Conservation (phyloP, 1,140 invertebrate genomes). For the Orussus abietinus region DNA sequence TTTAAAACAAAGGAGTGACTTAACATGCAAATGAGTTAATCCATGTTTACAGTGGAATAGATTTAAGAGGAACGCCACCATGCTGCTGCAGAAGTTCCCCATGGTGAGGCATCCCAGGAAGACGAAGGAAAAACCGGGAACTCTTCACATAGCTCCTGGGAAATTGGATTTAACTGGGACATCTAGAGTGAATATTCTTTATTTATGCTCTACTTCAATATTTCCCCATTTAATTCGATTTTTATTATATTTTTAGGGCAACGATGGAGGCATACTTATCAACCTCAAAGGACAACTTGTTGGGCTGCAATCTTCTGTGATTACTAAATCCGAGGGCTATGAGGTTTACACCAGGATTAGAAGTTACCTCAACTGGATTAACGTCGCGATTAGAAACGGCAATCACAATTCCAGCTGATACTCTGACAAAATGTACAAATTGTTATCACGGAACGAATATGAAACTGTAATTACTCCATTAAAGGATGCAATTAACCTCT, state of each 20-base stretch:
- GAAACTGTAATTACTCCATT: too few relatives aligned
- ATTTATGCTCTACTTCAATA: neutral
- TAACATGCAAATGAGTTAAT: neutral
- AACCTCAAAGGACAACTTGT: conserved; percentile 5
- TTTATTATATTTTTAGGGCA: conserved; percentile 2
- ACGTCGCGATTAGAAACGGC: too few relatives aligned
- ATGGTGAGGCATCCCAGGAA: neutral
- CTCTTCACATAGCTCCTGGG: conserved; percentile 4
- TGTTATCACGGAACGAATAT: too few relatives aligned
- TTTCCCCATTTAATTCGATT: neutral
- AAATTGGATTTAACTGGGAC: conserved; percentile 9
- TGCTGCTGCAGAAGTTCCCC: conserved; percentile 11
- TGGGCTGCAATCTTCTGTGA: conserved; percentile 6
- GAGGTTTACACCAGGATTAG: conserved; percentile 10
- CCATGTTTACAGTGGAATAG: conserved; percentile 4
- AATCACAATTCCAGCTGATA: too few relatives aligned
- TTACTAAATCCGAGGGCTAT: conserved; percentile 1
- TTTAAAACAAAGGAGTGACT: neutral
- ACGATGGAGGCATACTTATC: conserved; percentile 6
- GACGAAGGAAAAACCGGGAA: neutral
- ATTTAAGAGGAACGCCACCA: conserved; percentile 4
- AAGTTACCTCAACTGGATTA: conserved; percentile 6
- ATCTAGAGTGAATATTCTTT: conserved; percentile 3
- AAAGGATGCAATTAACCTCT: too few relatives aligned
- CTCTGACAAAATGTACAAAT: too few relatives aligned